phyloP scores from a whole-genome alignment of 2,113 vertebrate species.

The Ptilonorhynchus violaceus region DNA sequence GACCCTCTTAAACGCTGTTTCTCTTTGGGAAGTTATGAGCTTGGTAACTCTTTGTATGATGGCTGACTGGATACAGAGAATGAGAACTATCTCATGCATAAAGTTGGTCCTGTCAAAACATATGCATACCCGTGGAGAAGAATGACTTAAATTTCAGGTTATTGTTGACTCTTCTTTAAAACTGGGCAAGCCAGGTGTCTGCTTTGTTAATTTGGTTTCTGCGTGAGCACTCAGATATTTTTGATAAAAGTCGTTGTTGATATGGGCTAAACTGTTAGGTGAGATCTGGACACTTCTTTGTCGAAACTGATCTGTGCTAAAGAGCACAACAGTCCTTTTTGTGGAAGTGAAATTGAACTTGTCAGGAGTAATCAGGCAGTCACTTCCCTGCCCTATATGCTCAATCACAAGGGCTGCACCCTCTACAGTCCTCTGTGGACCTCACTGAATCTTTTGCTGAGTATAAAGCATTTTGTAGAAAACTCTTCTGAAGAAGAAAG shows the following conservation, averaged over 20 bases:
- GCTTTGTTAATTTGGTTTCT: background rate
- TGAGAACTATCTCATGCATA: background rate
- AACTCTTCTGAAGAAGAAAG: background rate
- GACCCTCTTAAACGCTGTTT: background rate
- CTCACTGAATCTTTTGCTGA: background rate
- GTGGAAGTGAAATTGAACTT: background rate
- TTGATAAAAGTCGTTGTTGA: background rate
- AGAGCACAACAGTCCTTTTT: background rate
- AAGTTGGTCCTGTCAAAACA: background rate
- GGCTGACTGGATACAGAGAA: background rate
- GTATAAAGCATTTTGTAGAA: background rate
- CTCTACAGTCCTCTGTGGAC: background rate
- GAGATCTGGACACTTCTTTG: background rate
- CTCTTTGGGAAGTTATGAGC: background rate
- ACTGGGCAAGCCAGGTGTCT: background rate
- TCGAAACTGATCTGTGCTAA: background rate
- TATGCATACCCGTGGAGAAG: background rate
- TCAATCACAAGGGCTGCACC: background rate
- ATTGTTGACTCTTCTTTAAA: background rate
- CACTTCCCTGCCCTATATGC: background rate
- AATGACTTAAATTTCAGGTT: background rate
- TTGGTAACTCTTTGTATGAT: background rate
- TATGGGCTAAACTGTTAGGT: background rate
- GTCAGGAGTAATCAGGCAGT: background rate
- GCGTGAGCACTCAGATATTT: background rate